Base-by-base conservation (phyloP, 1,140 invertebrate genomes). In the Helicorthomorpha holstii region DNA sequence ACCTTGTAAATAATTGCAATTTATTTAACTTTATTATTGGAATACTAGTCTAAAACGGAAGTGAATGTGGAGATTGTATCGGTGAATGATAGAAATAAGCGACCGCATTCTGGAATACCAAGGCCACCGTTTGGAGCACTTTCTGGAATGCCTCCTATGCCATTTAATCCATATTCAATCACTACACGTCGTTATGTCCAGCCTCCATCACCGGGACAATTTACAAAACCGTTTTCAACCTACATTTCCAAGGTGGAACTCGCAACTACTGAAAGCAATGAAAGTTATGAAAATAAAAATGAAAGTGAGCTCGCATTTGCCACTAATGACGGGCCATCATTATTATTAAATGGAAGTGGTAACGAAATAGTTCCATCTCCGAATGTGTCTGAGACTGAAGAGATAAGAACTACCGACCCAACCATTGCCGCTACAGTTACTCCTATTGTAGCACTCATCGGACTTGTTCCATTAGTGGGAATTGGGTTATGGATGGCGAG, bases 1-100 rank as follows among this genome's bases (percentile, higher is more conserved):
- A 4, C 12, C n/a, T 21, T 19, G 12, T 49, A 4, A 29, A 2
- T 19, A 3, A 24, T 7, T n/a, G 2, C 14, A 3, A 23, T 34
- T 3, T 34, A 49, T 4, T 7, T 34, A 3, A 29, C 27, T 21
- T 49, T 3, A 49, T 29, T 2, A 3, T n/a, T 7, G 16, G 23
- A 19, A 49, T 29, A 22, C 34, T 29, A 72, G 21, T 72, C 77
- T 2, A 84, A 83, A 64, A 76, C 73, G n/a, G 80, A 82, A 65
- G 79, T 83, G 10, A 78, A 83, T 24, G 54, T 73, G 7, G 67
- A 68, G 27, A 60, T 63, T 3, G 57, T 61, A 24, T 27, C 48
- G 10, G 19, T 29, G 1, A 45, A 44, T 51, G 44, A 24, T 25
- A 22, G 24, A 22, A 47, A 23, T 19, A 45, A 49, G 34, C 52